Base-by-base conservation (phyloP, 2,113 vertebrate genomes). In the Eubucco bourcierii region DNA sequence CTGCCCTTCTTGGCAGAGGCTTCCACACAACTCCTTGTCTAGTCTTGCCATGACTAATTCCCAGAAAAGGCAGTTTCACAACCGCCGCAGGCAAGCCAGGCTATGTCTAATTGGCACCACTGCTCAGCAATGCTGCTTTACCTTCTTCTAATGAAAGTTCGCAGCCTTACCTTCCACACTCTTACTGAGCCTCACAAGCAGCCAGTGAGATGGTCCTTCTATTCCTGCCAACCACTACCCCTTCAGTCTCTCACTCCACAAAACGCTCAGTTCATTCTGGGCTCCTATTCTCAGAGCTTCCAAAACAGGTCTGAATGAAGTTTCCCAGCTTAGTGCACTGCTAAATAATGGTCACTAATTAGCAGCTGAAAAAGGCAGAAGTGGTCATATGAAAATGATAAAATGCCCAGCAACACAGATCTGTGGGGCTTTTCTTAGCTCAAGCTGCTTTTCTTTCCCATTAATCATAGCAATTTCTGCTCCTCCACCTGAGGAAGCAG, bases 31-130 rank as follows among this genome's bases (percentile, higher is more conserved):
- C 58, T 92, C 87, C 63, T 87, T 95, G 85, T 82, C 94, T 92
- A 68, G 93, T 96, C 94, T 95, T 90, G 93, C 78, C 28, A 53
- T 91, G 89, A 93, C 71, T 95, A 80, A 95, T 95, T 96, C 87
- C 75, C 92, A 96, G 93, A 95, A 96, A 85, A 92, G 77, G 78
- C 91, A 82, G 84, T 96, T 97, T 96, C 95, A 95, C 88, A 95
- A 96, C 21, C 16, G 39, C 79, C 71, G 52, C 9, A 56, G 15
- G 91, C 70, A 79, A 94, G 88, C 75, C 81, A 90, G 83, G 67
- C 66, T 68, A 80, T 27, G 81, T 84, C 86, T 96, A 92, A 94
- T 44, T 91, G 84, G 79, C 81, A 74, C 64, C 60, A 23, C 75
- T 77, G 63, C 70, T 84, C 58, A 72, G 86, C 94, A 95, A 84